phyloP scores from a whole-genome alignment of 2,888 invertebrate genomes.

The Lepidocyrtoides sp. region DNA sequence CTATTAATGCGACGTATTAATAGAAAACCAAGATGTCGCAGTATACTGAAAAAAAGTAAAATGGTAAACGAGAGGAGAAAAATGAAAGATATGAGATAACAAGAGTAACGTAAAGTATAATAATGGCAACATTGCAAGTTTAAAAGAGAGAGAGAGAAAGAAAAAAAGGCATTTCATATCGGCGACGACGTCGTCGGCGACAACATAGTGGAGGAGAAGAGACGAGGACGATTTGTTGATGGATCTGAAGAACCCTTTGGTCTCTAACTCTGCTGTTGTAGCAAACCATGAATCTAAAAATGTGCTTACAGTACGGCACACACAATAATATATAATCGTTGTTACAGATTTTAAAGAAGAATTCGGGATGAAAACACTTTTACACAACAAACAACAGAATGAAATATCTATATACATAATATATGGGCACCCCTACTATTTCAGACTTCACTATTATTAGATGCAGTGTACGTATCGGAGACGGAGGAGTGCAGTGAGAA shows the following conservation, averaged over 20 bases:
- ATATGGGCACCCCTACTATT: not conserved
- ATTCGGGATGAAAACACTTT: constrained; percentile 52
- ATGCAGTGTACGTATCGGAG: not conserved
- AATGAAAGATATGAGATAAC: constrained; percentile 72
- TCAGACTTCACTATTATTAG: too few relatives aligned
- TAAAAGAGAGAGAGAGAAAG: constrained; percentile 43
- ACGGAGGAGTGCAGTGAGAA: constrained; percentile 35
- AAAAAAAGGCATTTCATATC: constrained; percentile 70
- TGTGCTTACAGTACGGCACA: constrained; percentile 63
- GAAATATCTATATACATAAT: not conserved
- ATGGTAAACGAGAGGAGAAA: constrained; percentile 46
- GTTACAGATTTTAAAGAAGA: constrained; percentile 25
- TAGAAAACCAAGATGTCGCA: not conserved
- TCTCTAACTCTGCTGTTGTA: constrained; percentile 41
- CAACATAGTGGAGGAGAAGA: constrained; percentile 7
- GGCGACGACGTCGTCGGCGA: constrained; percentile 14
- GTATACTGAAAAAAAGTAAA: constrained; percentile 29
- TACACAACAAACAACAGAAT: not conserved
- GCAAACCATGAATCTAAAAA: constrained; percentile 66
- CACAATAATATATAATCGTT: constrained; percentile 58
- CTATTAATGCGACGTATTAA: not conserved
- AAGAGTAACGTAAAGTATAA: constrained; percentile 29
- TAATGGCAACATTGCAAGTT: constrained; percentile 39
- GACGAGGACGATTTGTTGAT: constrained; percentile 66
- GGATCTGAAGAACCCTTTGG: constrained; percentile 78